Percentiles rank a stretch among this genome's conserved stretches.
Evolutionary conservation across 2,113 vertebrate genomes (phyloP).

Genomic region (Gadus chalcogrammus): DNA sequence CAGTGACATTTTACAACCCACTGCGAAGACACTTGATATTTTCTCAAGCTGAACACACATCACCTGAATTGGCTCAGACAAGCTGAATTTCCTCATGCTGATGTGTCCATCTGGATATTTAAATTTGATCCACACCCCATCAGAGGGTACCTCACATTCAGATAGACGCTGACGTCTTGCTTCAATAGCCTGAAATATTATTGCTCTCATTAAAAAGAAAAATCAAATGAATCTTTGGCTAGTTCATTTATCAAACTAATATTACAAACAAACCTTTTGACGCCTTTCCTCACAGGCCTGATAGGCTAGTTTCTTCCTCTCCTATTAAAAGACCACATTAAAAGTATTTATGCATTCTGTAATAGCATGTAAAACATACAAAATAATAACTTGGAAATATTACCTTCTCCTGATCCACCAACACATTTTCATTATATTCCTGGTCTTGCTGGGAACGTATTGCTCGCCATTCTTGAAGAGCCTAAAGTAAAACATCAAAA

Average conservation of each 20-base stretch:
- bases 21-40: background rate
- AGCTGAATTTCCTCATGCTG: slow-evolving; percentile 19
- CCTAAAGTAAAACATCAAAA: background rate
- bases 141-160: slow-evolving; percentile 8
- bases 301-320: background rate
- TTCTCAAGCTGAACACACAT: background rate
- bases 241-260: background rate
- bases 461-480: slow-evolving; percentile 12
- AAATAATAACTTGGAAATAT: background rate
- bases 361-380: slow-evolving; percentile 1
- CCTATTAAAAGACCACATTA: background rate
- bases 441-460: slow-evolving; percentile 2
- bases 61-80: slow-evolving; percentile 15
- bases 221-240: background rate
- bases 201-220: background rate
- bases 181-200: slow-evolving; percentile 14
- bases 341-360: slow-evolving; percentile 3
- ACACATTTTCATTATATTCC: background rate
- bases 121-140: slow-evolving; percentile 18
- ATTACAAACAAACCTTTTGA: slow-evolving; percentile 3
- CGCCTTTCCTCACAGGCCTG: background rate
- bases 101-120: slow-evolving; percentile 26
- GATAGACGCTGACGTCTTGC: slow-evolving; percentile 18
- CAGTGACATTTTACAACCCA: no score
- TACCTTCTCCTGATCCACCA: slow-evolving; percentile 7